Evolutionary conservation across 2,797 vertebrate genomes (phyloP).

Genomic region (Pangasius larnaudii): DNA sequence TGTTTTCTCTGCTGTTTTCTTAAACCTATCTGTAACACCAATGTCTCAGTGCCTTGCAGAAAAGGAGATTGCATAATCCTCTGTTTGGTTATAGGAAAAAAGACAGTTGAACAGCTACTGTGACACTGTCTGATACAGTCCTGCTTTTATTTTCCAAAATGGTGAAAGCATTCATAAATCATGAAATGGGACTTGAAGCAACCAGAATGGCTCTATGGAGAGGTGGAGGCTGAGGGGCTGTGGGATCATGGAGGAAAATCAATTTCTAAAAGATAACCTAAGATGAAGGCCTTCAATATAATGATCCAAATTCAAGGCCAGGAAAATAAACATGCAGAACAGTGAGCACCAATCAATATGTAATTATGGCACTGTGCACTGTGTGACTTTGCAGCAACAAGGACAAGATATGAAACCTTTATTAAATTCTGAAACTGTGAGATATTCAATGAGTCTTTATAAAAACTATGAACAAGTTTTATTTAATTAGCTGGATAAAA

Average conservation of each 20-base stretch:
- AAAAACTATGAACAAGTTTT: background rate
- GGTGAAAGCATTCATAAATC: background rate
- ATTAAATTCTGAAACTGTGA: background rate
- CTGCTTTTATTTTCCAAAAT: background rate
- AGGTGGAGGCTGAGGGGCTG: background rate
- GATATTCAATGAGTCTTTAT: background rate
- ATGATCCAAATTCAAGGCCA: slow-evolving; percentile 6
- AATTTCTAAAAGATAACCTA: slow-evolving; percentile 19
- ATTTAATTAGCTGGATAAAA: slow-evolving; percentile 3
- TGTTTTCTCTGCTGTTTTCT: slow-evolving; percentile 20
- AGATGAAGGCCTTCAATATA: background rate
- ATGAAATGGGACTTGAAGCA: background rate
- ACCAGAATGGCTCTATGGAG: background rate
- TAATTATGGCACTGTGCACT: slow-evolving; percentile 27
- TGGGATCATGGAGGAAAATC: background rate
- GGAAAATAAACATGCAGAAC: slow-evolving; percentile 22
- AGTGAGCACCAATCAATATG: slow-evolving; percentile 37
- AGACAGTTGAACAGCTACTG: background rate
- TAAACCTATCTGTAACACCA: background rate
- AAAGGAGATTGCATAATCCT: background rate
- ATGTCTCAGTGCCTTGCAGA: background rate
- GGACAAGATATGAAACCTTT: slow-evolving; percentile 4
- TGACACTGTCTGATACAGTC: background rate
- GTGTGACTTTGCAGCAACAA: background rate
- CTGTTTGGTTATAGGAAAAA: background rate